These are phyloP conservation scores for Drosophila putrida DNA, from an alignment of 2,888 invertebrate genomes.

Conservation along the genomic window DNA sequence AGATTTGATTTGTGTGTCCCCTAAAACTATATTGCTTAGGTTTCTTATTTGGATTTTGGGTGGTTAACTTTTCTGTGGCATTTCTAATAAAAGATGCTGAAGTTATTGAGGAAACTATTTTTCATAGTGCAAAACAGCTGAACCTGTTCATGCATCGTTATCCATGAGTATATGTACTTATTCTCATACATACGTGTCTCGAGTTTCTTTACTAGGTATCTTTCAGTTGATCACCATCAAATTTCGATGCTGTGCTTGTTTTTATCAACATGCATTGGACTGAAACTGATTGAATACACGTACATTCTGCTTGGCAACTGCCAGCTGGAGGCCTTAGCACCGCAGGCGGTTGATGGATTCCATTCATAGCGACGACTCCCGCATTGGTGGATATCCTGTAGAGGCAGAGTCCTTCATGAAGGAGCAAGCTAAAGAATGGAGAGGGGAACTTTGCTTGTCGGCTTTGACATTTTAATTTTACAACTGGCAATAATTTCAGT, in stretches of 20 bases:
- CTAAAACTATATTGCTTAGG: too few relatives aligned
- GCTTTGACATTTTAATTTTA: constrained; percentile 73
- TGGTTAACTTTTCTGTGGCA: too few relatives aligned
- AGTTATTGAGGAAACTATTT: too few relatives aligned
- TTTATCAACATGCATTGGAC: constrained; percentile 36
- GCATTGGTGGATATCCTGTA: constrained; percentile 17
- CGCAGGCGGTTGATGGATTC: constrained; percentile 79
- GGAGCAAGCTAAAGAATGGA: neutral
- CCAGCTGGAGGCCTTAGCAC: constrained; percentile 64
- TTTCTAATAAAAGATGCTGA: too few relatives aligned
- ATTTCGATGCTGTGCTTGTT: constrained; percentile 2
- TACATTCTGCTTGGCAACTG: constrained; percentile 45
- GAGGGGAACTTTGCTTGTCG: constrained; percentile 22
- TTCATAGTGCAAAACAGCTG: too few relatives aligned
- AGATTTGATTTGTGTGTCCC: too few relatives aligned
- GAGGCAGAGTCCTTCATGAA: constrained; percentile 10
- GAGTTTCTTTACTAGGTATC: neutral
- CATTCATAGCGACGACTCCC: constrained; percentile 53
- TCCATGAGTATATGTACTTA: too few relatives aligned
- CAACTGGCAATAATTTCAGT: constrained; percentile 66
- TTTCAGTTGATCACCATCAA: neutral
- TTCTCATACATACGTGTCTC: neutral
- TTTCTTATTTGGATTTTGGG: too few relatives aligned
- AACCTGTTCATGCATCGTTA: too few relatives aligned
- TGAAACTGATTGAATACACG: constrained; percentile 62